Conservation (phyloP, 1,140 invertebrate genomes). For the Aphelenchoides besseyi region DNA sequence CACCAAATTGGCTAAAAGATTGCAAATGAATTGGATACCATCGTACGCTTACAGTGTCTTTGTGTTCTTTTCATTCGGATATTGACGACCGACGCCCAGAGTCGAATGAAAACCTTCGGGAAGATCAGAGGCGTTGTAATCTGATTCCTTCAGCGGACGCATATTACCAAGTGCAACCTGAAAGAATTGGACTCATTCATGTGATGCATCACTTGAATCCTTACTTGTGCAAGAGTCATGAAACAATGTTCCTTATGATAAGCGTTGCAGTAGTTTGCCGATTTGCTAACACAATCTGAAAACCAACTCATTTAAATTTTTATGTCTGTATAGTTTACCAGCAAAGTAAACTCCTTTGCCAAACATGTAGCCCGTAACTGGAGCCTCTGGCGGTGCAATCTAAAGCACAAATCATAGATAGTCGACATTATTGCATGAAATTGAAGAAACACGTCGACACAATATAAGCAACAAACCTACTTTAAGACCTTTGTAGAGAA, state of each 20-base stretch:
- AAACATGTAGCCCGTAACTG: conserved; percentile 92
- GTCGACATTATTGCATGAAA: conserved; percentile 74
- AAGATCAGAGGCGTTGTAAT: neutral
- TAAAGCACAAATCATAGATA: conserved; percentile 90
- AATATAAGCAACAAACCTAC: too few species aligned
- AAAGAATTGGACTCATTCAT: too few species aligned
- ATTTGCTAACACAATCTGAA: conserved; percentile 69
- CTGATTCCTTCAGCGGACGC: conserved; percentile 10
- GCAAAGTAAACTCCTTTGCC: conserved; percentile 86
- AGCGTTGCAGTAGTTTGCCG: conserved; percentile 92
- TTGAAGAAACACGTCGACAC: too few species aligned
- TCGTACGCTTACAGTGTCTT: conserved; percentile 35
- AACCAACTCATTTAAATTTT: neutral
- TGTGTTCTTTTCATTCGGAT: conserved; percentile 27
- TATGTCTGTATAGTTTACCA: conserved; percentile 79
- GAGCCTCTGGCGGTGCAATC: conserved; percentile 77
- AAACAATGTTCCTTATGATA: conserved; percentile 69
- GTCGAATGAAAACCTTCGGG: conserved; percentile 3
- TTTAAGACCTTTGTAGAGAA: too few species aligned
- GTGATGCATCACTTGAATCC: too few species aligned
- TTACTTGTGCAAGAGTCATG: conserved; percentile 64
- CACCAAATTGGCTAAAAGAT: too few species aligned
- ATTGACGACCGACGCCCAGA: neutral
- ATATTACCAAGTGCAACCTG: conserved; percentile 66
- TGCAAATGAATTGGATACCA: too few species aligned